Base-by-base conservation (phyloP, 37 sponge, comb jelly and placozoan species). In the Diacarnus erythraeanus region DNA sequence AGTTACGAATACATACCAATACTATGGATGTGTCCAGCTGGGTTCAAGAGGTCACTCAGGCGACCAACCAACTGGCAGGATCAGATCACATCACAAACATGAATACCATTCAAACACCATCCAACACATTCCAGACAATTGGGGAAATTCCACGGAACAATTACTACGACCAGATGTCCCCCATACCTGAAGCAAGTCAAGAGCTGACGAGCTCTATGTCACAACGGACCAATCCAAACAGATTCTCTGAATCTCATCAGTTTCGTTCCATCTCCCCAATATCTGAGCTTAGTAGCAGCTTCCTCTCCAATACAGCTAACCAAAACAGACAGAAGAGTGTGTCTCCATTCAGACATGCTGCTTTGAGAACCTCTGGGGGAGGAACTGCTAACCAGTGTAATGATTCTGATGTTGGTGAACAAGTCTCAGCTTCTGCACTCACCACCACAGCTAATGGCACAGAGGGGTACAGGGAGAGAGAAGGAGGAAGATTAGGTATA, bases 131-230 rank as follows among this genome's bases (percentile, higher is more conserved):
- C n/a, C n/a, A n/a, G n/a, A 8, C 64, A 61, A 25, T 25, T 23
- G 64, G 25, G 30, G 21, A 6, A 23, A 15, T 25, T 23, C 18
- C 64, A 8, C 5, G 5, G 25, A 4, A 27, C 18, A 27, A 20
- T 21, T 43, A 58, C 34, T 60, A 59, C 25, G 26, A 35, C 60
- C 5, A 59, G 35, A 77, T 84, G 84, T 77, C 77, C 33, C 84
- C 77, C 4, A 77, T 84, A 3, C 59, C 84, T 40, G 77, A 84
- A 39, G 84, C 59, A 27, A 84, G 77, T 30, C 84, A 84, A 39
- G 84, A 84, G 60, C 58, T 69, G 3, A 57, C 77, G 44, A 72
- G 54, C 54, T 79, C 79, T 27, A 57, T 57, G 59, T 75, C 75
- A 57, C 58, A 58, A 23, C 77, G 37, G 8, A 30, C 67, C 44